These are phyloP conservation scores for Drosophila teissieri DNA, from an alignment of 1,140 invertebrate species.

Conservation along the genomic window DNA sequence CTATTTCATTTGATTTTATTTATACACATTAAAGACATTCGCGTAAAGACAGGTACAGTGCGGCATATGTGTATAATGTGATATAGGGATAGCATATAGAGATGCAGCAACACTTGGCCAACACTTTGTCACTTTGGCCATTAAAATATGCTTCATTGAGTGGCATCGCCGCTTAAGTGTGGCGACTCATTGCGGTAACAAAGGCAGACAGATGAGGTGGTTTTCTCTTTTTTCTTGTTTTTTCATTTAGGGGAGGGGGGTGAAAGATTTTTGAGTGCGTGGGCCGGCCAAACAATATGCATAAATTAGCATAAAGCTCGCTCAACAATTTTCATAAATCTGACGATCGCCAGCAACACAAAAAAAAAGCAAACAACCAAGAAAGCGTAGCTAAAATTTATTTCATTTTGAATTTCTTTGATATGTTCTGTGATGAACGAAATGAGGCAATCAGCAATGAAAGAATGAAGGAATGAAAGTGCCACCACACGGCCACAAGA, in stretches of 20 bases:
- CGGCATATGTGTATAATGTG: too few species aligned
- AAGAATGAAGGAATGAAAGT: constrained; percentile 34
- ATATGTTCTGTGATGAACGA: constrained; percentile 45
- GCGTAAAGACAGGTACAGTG: constrained; percentile 10
- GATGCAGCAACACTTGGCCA: too few species aligned
- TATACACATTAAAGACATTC: constrained; percentile 24
- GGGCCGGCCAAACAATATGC: constrained; percentile 52
- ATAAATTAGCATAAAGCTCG: constrained; percentile 76
- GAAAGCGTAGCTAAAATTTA: constrained; percentile 27
- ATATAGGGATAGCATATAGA: too few species aligned
- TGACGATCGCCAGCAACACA: constrained; percentile 26
- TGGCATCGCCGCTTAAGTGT: constrained; percentile 56
- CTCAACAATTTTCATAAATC: constrained; percentile 76
- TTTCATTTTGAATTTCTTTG: constrained; percentile 47
- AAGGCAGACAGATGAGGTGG: constrained; percentile 2
- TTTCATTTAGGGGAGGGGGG: background rate
- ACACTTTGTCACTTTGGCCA: constrained; percentile 6
- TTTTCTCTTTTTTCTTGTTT: background rate
- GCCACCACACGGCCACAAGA: constrained; percentile 19
- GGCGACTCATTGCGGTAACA: constrained; percentile 49
- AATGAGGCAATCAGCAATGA: constrained; percentile 49
- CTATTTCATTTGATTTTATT: constrained; percentile 58
- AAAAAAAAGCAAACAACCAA: too few species aligned
- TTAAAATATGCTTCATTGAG: constrained; percentile 41
- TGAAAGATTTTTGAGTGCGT: constrained; percentile 20